Evolutionary conservation across 2,113 vertebrate genomes (phyloP).

Genomic region (Sinocyclocheilus anophthalmus): DNA sequence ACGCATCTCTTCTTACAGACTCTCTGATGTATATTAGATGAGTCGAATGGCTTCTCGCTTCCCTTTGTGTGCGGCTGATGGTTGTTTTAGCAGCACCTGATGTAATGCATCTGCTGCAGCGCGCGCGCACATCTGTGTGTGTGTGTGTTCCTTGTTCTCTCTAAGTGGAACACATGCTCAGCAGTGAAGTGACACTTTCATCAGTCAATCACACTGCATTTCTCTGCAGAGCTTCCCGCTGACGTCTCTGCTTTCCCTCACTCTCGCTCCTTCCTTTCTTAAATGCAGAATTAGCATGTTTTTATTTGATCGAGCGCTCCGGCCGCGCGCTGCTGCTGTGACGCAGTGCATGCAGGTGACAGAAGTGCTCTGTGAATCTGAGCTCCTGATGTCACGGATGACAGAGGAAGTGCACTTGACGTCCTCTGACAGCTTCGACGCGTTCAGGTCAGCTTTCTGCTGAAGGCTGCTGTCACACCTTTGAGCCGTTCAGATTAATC

Average conservation of each 20-base stretch:
- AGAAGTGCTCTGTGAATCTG: neutral
- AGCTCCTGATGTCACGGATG: slow-evolving; percentile 50
- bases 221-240: slow-evolving; percentile 2
- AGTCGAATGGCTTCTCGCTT: slow-evolving; percentile 7
- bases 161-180: slow-evolving; percentile 56
- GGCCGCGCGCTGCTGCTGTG: slow-evolving; percentile 19
- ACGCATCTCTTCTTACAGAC: slow-evolving; percentile 18
- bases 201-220: slow-evolving; percentile 46
- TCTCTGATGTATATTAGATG: slow-evolving; percentile 44
- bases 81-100: slow-evolving; percentile 20
- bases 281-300: slow-evolving; percentile 13
- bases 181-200: slow-evolving; percentile 53
- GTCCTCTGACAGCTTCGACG: slow-evolving; percentile 24
- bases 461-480: slow-evolving; percentile 32
- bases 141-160: slow-evolving; percentile 27
- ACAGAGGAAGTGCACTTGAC: slow-evolving; percentile 16
- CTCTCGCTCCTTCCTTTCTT: neutral
- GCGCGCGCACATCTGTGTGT: neutral
- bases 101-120: slow-evolving; percentile 14
- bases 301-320: slow-evolving; percentile 2
- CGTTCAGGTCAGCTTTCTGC: slow-evolving; percentile 1
- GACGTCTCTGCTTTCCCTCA: neutral
- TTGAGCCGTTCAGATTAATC: slow-evolving; percentile 44
- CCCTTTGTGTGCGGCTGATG: slow-evolving; percentile 15
- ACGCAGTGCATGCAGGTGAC: slow-evolving; percentile 6